Base-by-base conservation (phyloP, 2,113 vertebrate genomes). In the Oryzias javanicus region DNA sequence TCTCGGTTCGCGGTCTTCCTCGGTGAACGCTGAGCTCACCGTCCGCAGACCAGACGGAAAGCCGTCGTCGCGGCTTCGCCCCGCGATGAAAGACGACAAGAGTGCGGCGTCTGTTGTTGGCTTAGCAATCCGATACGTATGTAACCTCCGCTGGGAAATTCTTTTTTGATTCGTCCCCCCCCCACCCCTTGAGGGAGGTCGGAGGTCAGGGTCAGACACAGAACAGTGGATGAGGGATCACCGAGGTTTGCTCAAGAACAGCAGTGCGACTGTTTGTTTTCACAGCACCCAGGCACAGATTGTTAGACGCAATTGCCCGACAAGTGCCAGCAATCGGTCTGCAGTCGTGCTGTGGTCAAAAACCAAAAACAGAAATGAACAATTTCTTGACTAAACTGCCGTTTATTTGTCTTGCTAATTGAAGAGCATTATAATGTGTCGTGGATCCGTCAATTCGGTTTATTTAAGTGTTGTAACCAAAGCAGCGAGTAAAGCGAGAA, bases 61-160 rank as follows among this genome's bases (percentile, higher is more conserved):
- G 22, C 60, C 72, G 67, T 73, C 55, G 42, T 55, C 44, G 58
- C 49, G 61, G 55, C 55, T 74, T 24, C 15, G 47, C 35, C 6
- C 17, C 44, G 40, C 50, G 51, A 49, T 35, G 56, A 13, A 64
- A 67, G 35, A 69, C 44, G 57, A 67, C 58, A 66, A 42, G n/a
- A 47, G 55, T 49, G 19, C 45, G 52, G 16, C 18, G 58, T 58
- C 64, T 72, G 51, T 49, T 72, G 62, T 62, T 61, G 55, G 61
- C 49, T 67, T 24, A 27, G 70, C 53, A 63, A 67, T 71, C 29
- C 42, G 47, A 72, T 69, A 69, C 55, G 46, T 47, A 49, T 42
- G 22, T 55, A 60, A 80, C 68, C 58, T 50, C 58, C 45, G 6
- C n/a, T 2, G 17, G 52, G 55, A 46, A 48, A 50, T 40, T 47